phyloP scores from a whole-genome alignment of 1,140 invertebrate species.

The Procambarus clarkii region DNA sequence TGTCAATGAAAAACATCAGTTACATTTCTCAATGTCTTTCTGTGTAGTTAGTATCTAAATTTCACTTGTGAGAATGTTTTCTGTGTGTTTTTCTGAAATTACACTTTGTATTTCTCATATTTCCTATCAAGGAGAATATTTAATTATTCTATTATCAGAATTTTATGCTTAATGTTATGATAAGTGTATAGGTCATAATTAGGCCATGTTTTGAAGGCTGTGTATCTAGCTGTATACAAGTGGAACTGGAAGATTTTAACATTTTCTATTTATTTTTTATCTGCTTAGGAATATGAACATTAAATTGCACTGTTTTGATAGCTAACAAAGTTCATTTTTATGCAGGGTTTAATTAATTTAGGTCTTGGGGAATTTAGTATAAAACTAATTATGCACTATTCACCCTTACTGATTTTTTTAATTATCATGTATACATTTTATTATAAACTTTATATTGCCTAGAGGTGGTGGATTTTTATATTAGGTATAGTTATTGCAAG shows the following conservation, averaged over 20 bases:
- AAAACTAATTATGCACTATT: neutral
- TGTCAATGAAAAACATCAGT: neutral
- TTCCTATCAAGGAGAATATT: neutral
- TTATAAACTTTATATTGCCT: neutral
- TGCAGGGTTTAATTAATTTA: neutral
- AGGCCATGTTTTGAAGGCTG: too few relatives aligned
- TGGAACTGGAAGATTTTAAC: neutral
- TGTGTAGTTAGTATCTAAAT: neutral
- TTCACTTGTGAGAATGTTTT: neutral
- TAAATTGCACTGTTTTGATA: neutral
- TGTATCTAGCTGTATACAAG: neutral
- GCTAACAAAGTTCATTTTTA: neutral
- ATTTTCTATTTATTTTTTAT: neutral
- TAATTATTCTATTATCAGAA: neutral
- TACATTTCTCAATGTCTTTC: neutral
- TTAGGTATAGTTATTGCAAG: neutral
- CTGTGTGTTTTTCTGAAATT: neutral
- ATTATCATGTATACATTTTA: neutral
- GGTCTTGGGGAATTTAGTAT: neutral
- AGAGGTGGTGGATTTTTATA: neutral
- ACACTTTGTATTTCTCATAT: neutral
- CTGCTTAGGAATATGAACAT: neutral
- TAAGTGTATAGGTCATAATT: neutral
- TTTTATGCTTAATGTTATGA: neutral
- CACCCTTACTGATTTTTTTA: too few relatives aligned